These are phyloP conservation scores for Bombus waltoni DNA, from an alignment of 1,140 invertebrate species.

Conservation along the genomic window DNA sequence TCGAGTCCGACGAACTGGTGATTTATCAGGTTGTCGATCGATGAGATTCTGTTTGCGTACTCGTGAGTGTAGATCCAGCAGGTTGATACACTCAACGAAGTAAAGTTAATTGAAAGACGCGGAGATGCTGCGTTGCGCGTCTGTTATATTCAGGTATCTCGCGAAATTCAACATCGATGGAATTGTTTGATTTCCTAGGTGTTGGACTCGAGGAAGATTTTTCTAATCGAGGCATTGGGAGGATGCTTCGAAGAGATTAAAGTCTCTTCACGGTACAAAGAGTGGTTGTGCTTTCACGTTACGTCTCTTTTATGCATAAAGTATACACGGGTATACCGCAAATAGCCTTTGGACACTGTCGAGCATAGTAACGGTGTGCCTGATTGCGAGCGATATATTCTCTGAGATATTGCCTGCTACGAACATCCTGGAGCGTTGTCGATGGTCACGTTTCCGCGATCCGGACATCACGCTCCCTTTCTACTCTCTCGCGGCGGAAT, in stretches of 20 bases:
- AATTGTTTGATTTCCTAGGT: neutral
- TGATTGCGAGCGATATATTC: slow-evolving; percentile 71
- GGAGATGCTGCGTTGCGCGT: no score
- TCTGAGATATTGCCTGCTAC: slow-evolving; percentile 62
- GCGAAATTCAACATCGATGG: neutral
- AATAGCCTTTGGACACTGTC: slow-evolving; percentile 72
- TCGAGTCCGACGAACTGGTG: neutral
- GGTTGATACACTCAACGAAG: neutral
- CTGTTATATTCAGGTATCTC: neutral
- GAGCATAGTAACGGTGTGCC: slow-evolving; percentile 65
- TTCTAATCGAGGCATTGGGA: neutral
- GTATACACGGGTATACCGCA: slow-evolving; percentile 60
- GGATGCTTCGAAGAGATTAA: slow-evolving; percentile 54
- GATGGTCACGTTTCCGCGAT: slow-evolving; percentile 71
- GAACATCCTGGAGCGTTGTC: slow-evolving; percentile 68
- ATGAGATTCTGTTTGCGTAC: neutral
- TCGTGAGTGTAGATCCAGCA: neutral
- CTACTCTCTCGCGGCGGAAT: slow-evolving; percentile 55
- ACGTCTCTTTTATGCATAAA: slow-evolving; percentile 68
- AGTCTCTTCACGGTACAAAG: slow-evolving; percentile 41
- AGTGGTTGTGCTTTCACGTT: slow-evolving; percentile 62
- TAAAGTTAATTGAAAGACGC: neutral
- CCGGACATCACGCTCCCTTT: slow-evolving; percentile 66
- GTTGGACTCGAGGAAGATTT: neutral
- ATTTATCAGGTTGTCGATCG: slow-evolving; percentile 8